A percentile compares a stretch with the other conserved stretches of the same genome.
Evolutionary conservation across 2,888 invertebrate species (phyloP).

Genomic region (Stratiomys singularior): DNA sequence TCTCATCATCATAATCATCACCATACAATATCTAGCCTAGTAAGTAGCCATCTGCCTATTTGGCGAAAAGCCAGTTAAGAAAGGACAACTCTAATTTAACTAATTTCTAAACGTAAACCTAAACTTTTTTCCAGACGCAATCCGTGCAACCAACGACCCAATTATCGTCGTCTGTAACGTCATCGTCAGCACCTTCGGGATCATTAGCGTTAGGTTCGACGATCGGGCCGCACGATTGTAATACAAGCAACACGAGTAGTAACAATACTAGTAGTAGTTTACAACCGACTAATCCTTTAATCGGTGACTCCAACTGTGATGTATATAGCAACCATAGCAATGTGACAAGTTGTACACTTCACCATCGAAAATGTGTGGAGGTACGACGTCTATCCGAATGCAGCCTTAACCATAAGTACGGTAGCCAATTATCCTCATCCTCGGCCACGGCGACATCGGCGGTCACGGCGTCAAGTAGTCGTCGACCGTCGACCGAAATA

Average conservation of each 20-base stretch:
- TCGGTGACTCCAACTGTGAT: conserved; percentile 65
- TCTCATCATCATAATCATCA: conserved; percentile 62
- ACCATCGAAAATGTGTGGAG: conserved; percentile 65
- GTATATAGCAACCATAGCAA: conserved; percentile 59
- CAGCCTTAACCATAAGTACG: conserved; percentile 55
- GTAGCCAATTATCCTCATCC: conserved; percentile 43
- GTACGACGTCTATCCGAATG: conserved; percentile 69
- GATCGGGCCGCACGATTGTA: conserved; percentile 25
- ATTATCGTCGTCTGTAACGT: conserved; percentile 12
- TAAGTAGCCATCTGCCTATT: conserved; percentile 55
- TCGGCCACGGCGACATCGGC: conserved; percentile 51
- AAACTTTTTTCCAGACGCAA: conserved; percentile 13
- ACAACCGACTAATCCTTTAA: conserved; percentile 54
- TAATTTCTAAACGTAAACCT: not conserved
- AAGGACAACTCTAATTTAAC: not conserved
- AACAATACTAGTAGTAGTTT: conserved; percentile 56
- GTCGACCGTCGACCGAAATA: conserved; percentile 68
- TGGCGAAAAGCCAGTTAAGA: not conserved
- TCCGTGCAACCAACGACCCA: conserved; percentile 23
- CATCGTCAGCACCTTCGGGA: conserved; percentile 35
- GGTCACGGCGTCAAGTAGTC: conserved; percentile 57
- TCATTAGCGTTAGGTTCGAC: conserved; percentile 2
- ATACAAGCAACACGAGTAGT: conserved; percentile 51
- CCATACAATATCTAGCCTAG: conserved; percentile 59
- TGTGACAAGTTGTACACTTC: conserved; percentile 52